Evolutionary conservation across 2,113 vertebrate species (phyloP).

Genomic region (Thymallus thymallus): DNA sequence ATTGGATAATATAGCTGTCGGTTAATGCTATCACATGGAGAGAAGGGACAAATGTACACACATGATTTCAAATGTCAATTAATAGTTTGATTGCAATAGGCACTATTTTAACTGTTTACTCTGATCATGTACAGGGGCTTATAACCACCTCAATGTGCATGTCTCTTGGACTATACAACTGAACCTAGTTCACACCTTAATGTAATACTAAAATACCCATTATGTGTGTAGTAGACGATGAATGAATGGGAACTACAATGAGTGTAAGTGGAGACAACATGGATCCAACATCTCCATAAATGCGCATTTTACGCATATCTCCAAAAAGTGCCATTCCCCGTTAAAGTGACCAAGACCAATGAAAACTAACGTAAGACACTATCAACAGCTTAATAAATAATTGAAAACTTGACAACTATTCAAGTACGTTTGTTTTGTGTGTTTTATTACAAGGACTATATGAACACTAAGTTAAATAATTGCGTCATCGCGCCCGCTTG

Average conservation of each 20-base stretch:
- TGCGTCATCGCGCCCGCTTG: background rate
- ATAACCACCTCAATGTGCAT: too few species aligned
- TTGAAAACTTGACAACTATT: background rate
- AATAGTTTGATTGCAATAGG: background rate
- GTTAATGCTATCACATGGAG: too few species aligned
- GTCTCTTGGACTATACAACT: too few species aligned
- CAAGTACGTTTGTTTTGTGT: background rate
- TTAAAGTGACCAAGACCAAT: background rate
- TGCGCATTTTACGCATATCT: background rate
- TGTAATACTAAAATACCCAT: too few species aligned
- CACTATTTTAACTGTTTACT: too few species aligned
- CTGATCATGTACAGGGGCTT: too few species aligned
- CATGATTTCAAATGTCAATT: background rate
- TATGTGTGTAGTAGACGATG: too few species aligned
- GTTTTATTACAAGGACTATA: background rate
- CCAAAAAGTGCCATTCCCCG: background rate
- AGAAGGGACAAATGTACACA: too few species aligned
- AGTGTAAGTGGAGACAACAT: too few species aligned
- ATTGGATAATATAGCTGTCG: background rate
- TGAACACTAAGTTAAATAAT: background rate
- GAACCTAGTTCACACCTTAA: too few species aligned
- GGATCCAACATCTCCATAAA: too few species aligned
- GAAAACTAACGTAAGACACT: background rate
- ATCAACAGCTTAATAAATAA: background rate
- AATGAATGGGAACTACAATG: too few species aligned